phyloP scores from a whole-genome alignment of 2,113 vertebrate genomes.

The Centrocercus urophasianus region DNA sequence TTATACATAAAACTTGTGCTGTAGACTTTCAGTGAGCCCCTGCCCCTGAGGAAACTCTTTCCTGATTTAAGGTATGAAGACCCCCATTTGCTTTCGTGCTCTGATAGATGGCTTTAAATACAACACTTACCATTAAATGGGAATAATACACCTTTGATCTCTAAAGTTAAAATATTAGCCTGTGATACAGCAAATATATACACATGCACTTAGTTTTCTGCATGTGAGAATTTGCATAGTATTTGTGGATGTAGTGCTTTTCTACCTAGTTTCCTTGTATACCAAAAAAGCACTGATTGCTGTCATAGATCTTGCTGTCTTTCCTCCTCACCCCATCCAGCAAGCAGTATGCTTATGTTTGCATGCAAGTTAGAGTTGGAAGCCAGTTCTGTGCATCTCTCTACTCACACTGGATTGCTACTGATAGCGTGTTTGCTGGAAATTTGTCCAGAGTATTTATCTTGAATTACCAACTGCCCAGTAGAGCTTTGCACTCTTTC shows the following conservation, averaged over 20 bases:
- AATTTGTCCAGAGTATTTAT: not conserved
- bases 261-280: not conserved
- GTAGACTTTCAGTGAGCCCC: not conserved
- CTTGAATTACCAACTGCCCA: not conserved
- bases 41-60: not conserved
- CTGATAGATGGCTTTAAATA: not conserved
- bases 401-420: not conserved
- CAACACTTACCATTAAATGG: not conserved
- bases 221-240: not conserved
- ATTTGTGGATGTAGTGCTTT: rapidly evolving
- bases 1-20: not conserved
- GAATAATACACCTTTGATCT: not conserved
- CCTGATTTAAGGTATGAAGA: not conserved
- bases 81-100: rapidly evolving
- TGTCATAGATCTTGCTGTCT: not conserved
- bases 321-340: not conserved
- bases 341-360: not conserved
- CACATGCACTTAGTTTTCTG: not conserved
- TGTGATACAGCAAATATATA: not conserved
- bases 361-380: not conserved
- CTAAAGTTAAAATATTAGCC: not conserved
- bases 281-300: not conserved
- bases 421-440: not conserved
- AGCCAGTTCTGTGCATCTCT: not conserved
- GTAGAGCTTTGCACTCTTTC: not conserved